Evolutionary conservation across 2,797 vertebrate species (phyloP).

Genomic region (Phyllotis vaccarum): DNA sequence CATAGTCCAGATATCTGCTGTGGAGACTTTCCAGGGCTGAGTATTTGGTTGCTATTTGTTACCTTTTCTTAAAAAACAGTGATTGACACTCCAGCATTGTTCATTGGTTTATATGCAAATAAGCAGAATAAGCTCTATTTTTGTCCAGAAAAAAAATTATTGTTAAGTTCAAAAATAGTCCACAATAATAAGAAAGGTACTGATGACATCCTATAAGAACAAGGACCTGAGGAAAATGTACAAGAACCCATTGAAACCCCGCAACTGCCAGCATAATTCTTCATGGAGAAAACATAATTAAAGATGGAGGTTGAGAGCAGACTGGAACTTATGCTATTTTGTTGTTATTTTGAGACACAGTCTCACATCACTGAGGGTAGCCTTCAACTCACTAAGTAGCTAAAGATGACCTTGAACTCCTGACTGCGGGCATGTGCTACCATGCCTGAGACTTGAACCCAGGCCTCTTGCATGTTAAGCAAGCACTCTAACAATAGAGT

Average conservation of each 20-base stretch:
- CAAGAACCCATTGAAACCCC: neutral
- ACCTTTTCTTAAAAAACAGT: slow-evolving; percentile 52
- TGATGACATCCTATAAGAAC: slow-evolving; percentile 19
- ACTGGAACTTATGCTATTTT: neutral
- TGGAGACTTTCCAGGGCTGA: neutral
- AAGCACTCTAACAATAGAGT: neutral
- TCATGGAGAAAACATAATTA: slow-evolving; percentile 36
- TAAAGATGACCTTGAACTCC: neutral
- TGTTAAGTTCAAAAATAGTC: neutral
- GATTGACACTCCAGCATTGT: slow-evolving; percentile 32
- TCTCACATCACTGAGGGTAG: neutral
- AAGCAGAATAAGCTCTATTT: neutral
- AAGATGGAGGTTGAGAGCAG: neutral
- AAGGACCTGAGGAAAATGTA: slow-evolving; percentile 13
- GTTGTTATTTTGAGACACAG: neutral
- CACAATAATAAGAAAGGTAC: slow-evolving; percentile 5
- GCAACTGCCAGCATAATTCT: neutral
- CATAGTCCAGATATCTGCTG: slow-evolving; percentile 27
- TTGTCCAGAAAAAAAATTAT: slow-evolving; percentile 32
- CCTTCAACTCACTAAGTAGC: neutral
- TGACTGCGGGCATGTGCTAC: neutral
- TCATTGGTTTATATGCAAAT: slow-evolving; percentile 40
- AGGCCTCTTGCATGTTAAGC: neutral
- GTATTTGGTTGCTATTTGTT: slow-evolving; percentile 28
- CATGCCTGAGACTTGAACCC: neutral